phyloP scores from a whole-genome alignment of 2,888 invertebrate genomes.

The Parochlus steinenii region DNA sequence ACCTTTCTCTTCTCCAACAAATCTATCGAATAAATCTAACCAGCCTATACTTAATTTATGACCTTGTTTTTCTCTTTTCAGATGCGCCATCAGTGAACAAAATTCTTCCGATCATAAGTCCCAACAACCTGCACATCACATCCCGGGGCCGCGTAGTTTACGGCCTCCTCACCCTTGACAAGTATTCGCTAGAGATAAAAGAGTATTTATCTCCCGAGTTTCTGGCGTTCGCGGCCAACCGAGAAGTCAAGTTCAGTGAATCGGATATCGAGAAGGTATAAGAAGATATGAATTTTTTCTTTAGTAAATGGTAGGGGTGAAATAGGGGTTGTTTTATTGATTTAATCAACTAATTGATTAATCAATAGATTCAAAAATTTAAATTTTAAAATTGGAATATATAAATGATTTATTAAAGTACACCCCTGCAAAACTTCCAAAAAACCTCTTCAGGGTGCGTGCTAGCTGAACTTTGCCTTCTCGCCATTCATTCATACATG shows the following conservation, averaged over 20 bases:
- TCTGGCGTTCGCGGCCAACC: constrained; percentile 17
- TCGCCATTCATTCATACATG: too few species aligned
- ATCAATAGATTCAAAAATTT: not conserved
- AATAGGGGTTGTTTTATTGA: not conserved
- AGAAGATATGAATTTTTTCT: constrained; percentile 6
- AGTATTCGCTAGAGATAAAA: constrained; percentile 9
- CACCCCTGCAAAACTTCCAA: too few species aligned
- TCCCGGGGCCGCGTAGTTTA: constrained; percentile 34
- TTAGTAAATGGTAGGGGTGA: not conserved
- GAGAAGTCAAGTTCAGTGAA: constrained; percentile 33
- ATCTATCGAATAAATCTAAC: too few species aligned
- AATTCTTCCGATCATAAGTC: constrained; percentile 36
- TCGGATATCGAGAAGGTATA: constrained; percentile 41
- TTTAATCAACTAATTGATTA: not conserved
- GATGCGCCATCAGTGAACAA: constrained; percentile 20
- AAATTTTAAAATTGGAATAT: not conserved
- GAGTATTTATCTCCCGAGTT: constrained; percentile 20
- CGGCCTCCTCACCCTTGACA: constrained; percentile 8
- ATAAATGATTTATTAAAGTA: too few species aligned
- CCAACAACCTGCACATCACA: constrained; percentile 35
- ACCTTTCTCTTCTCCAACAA: too few species aligned
- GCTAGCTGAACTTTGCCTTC: too few species aligned
- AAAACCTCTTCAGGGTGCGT: too few species aligned
- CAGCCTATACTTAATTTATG: too few species aligned
- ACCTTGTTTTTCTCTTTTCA: constrained; percentile 11